phyloP scores from a whole-genome alignment of 2,888 invertebrate species.

The Troides aeacus region DNA sequence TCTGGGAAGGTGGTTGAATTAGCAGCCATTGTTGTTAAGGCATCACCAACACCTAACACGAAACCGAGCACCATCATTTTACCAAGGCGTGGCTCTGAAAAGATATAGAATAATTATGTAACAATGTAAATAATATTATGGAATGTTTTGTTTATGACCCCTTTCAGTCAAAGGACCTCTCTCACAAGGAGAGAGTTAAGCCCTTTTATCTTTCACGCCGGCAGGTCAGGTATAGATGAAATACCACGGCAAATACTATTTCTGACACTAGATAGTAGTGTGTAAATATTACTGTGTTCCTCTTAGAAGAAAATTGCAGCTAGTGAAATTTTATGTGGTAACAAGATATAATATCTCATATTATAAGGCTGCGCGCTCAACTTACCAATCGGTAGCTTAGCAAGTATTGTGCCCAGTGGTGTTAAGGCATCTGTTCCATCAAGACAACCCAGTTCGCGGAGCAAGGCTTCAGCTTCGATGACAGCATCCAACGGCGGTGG shows the following conservation, averaged over 20 bases:
- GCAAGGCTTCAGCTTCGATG: conserved; percentile 95
- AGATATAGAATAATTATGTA: neutral
- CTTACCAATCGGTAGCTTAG: conserved; percentile 90
- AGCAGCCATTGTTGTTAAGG: conserved; percentile 95
- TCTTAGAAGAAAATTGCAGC: no score
- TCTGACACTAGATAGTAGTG: no score
- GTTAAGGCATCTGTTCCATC: conserved; percentile 93
- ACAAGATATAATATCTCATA: no score
- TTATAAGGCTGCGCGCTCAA: no score
- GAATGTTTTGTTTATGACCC: neutral
- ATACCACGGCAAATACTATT: no score
- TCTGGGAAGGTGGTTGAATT: conserved; percentile 97
- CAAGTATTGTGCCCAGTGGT: conserved; percentile 94
- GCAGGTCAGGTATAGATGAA: no score
- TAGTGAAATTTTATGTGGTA: neutral
- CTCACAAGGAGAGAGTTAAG: no score
- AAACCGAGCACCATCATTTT: conserved; percentile 98
- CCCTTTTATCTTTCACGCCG: no score
- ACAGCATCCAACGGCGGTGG: conserved; percentile 99
- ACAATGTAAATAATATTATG: neutral
- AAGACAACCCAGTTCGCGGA: conserved; percentile 94
- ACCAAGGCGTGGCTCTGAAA: conserved; percentile 92
- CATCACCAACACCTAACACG: conserved; percentile 93
- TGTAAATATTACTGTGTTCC: neutral
- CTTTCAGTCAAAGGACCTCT: neutral